Base-by-base conservation (phyloP, 2,797 vertebrate species). In the Menidia menidia region DNA sequence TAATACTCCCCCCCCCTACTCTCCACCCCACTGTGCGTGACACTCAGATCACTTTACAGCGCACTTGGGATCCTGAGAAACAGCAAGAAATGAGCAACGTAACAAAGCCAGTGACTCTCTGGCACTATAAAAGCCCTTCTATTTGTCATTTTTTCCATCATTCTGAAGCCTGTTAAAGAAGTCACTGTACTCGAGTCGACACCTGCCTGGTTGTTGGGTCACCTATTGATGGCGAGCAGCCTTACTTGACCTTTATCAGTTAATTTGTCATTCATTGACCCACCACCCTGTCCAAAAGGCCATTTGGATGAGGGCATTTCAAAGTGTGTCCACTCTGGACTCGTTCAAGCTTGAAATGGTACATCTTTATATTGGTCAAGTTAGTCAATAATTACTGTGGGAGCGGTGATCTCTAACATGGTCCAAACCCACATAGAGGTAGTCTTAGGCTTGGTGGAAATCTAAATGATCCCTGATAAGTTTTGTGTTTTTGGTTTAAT, bases 231-330 rank as follows among this genome's bases (percentile, higher is more conserved):
- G 14, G 42, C 35, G 53, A 45, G 51, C 35, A 64, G 13, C n/a
- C 39, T 58, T 25, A 39, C 7, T 6, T 19, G 43, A 53, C 61
- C 15, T 0, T 42, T 44, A 13, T 35, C 18, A 52, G 45, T 30
- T 39, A 43, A 16, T 13, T 48, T 60, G 19, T 43, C 16, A 54
- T 25, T 56, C 50, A 60, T 48, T 60, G 44, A 66, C 50, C 18
- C 14, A 15, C 35, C 32, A 30, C 48, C 43, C 14, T 13, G 39
- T 7, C 6, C 11, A 33, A 6, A 31, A 16, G 16, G 18, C 19
- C 12, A 3, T 30, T 4, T 14, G 7, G 30, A 32, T 6, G 30
- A 2, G 30, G 30, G 30, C 5, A 39, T 39, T 39, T 51, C 30
- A 30, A 51, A 62, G 60, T 61, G 50, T 39, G 30, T 2, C 41